Conservation (phyloP, 37 sponge, comb jelly and placozoan genomes). For the Chondrilla cf. caribensis region DNA sequence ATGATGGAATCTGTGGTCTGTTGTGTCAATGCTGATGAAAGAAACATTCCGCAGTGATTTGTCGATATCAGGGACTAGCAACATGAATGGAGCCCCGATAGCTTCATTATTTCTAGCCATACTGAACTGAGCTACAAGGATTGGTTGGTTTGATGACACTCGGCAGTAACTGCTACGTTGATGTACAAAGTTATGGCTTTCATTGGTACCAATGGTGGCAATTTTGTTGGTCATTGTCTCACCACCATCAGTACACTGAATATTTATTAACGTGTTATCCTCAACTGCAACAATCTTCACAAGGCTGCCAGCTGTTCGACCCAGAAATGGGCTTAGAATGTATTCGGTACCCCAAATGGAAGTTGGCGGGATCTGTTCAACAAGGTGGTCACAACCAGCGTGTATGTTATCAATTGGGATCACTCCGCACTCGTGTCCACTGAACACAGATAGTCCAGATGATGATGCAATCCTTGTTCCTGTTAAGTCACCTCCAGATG, state of each 20-base stretch:
- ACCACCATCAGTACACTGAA: neutral
- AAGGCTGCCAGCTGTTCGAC: neutral
- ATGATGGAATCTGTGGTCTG: neutral
- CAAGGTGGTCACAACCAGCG: conserved; percentile 3
- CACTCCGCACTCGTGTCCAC: conserved; percentile 9
- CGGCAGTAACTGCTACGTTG: neutral
- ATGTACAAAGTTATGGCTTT: too few relatives aligned
- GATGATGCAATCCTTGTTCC: neutral
- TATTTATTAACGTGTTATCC: neutral
- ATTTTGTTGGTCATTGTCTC: too few relatives aligned
- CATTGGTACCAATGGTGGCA: neutral
- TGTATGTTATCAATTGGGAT: neutral
- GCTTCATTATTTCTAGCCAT: neutral
- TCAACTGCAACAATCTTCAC: conserved; percentile 9
- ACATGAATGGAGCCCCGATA: neutral
- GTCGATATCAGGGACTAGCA: neutral
- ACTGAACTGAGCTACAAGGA: conserved; percentile 20
- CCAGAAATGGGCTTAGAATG: neutral
- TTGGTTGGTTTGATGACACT: neutral
- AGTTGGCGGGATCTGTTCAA: conserved; percentile 12
- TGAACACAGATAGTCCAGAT: conserved; percentile 2
- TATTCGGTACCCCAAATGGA: conserved; percentile 11
- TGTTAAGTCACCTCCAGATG: neutral
- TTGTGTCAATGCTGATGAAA: conserved; percentile 3
- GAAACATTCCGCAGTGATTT: neutral